A percentile compares a stretch with the other conserved stretches of the same genome.
These are phyloP conservation scores for Pseudois nayaur DNA, from an alignment of 2,113 vertebrate species.

Conservation along the genomic window DNA sequence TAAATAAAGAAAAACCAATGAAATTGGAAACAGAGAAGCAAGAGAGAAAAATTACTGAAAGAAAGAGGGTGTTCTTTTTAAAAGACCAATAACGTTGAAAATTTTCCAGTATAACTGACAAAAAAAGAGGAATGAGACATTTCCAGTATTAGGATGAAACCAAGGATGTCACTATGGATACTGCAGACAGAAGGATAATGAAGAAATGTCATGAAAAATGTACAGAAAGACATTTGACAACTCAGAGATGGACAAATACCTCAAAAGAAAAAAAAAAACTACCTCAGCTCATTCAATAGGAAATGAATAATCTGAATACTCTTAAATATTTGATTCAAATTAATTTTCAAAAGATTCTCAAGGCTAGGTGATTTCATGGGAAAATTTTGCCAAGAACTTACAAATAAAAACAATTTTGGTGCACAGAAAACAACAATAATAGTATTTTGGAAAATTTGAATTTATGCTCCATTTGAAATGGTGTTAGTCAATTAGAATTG, in stretches of 20 bases:
- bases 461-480: neutral
- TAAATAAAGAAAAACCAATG: neutral
- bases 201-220: neutral
- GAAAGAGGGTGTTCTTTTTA: neutral
- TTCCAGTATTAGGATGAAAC: neutral
- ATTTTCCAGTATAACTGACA: neutral
- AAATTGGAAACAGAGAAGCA: neutral
- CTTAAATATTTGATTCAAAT: neutral
- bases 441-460: neutral
- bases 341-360: neutral
- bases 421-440: rapidly evolving
- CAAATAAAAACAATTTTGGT: neutral
- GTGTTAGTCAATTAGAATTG: neutral
- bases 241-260: too few relatives aligned
- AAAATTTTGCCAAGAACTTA: neutral
- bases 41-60: neutral
- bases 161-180: neutral
- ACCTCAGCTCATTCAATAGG: neutral
- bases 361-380: neutral
- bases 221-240: neutral
- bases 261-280: neutral
- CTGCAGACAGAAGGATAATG: neutral
- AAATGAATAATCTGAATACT: neutral
- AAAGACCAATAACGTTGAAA: neutral
- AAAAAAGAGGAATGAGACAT: neutral